Conservation (phyloP, 2,113 vertebrate species). For the Oncorhynchus clarkii region DNA sequence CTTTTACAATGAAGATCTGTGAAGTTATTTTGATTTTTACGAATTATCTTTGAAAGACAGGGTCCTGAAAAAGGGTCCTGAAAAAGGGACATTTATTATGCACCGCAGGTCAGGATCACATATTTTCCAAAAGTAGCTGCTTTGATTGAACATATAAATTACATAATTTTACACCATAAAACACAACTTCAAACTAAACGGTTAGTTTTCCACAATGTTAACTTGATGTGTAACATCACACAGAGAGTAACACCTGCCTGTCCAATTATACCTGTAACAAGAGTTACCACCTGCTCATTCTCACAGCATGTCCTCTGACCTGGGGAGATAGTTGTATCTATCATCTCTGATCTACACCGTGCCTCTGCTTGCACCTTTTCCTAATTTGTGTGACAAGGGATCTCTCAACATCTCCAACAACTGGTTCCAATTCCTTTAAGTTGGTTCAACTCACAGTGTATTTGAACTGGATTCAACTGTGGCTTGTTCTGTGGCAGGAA, state of each 20-base stretch:
- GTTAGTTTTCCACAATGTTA: slow-evolving; percentile 16
- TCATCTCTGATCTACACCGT: neutral
- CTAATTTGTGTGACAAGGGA: neutral
- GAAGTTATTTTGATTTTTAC: too few relatives aligned
- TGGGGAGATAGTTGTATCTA: neutral
- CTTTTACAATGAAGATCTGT: too few relatives aligned
- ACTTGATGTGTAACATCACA: slow-evolving; percentile 28
- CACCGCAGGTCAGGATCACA: neutral
- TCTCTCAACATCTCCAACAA: slow-evolving; percentile 3
- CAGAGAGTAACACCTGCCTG: too few relatives aligned
- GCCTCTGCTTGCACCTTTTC: neutral
- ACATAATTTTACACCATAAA: slow-evolving; percentile 52
- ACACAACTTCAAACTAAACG: slow-evolving; percentile 24
- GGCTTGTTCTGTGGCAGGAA: slow-evolving; percentile 24
- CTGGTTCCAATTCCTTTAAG: slow-evolving; percentile 2
- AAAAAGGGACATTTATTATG: too few relatives aligned
- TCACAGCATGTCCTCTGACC: neutral
- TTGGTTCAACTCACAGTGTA: neutral
- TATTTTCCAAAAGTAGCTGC: too few relatives aligned
- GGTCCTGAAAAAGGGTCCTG: too few relatives aligned
- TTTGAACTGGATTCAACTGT: slow-evolving; percentile 25
- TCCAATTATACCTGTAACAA: neutral
- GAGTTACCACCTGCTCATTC: neutral
- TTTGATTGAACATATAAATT: slow-evolving; percentile 20
- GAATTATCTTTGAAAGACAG: too few relatives aligned